Base-by-base conservation (phyloP, 2,888 invertebrate genomes). In the Euzetes globulus region DNA sequence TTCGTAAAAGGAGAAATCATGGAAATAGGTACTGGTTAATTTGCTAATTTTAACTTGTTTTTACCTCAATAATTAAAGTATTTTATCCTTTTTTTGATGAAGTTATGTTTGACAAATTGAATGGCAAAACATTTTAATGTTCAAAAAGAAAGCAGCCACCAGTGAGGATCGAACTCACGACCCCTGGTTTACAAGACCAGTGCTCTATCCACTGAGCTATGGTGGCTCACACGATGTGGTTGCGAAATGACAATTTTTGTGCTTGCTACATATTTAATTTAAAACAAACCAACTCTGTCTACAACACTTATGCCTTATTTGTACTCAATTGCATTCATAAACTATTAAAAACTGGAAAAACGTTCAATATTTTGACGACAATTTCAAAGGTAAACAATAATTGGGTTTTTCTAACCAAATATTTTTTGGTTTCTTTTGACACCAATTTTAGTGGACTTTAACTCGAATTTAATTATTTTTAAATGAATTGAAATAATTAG, bases 161-260 rank as follows among this genome's bases (percentile, higher is more conserved):
- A 73, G 73, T 73, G 73, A 73, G 73, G 68, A 73, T 73, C 68
- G 73, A 73, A 73, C 73, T 73, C 73, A 73, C 73, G 73, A 73
- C 73, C 73, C 65, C 65, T 73, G 73, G 73, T 73, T 73, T 73
- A 73, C 73, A 73, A 73, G 73, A 73, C 73, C 73, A 73, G 65
- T 65, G 73, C 65, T 73, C 73, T 73, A 72, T 50, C 73, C 73
- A 65, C 73, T 73, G 65, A 73, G 65, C 73, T 73, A 73, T 73
- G 60, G 47, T 47, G 73, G 73, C 73, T 1, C 4, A 70, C 45
- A 45, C 22, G 22, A 9, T 11, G 19, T 7, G 9, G 1, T 6
- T n/a, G 1, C 52, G 1, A 58, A 58, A 25, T 58, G 22, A 25
- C 11, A 27, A 25, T 13, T 25, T 58, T 58, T 25, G 22, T 58